Percentiles rank a stretch among this genome's conserved stretches.
Conservation (phyloP, 2,113 vertebrate species). For the Condylura cristata region DNA sequence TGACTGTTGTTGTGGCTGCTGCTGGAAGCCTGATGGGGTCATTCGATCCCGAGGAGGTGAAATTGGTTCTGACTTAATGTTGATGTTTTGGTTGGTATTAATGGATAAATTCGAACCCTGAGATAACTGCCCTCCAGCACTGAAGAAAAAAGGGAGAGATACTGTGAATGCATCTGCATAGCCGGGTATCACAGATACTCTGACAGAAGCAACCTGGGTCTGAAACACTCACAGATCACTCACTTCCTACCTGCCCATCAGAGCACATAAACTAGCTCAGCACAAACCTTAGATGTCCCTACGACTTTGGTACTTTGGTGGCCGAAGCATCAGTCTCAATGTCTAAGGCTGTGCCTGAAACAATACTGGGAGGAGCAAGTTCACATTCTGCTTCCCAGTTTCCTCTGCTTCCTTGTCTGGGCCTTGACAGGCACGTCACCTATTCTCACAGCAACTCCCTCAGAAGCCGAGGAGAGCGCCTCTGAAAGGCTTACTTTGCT, state of each 20-base stretch:
- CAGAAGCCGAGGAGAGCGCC: not conserved
- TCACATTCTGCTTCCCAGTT: not conserved
- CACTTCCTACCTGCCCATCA: not conserved
- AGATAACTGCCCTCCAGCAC: slow-evolving; percentile 96
- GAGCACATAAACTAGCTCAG: not conserved
- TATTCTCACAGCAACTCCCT: not conserved
- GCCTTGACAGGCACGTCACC: not conserved
- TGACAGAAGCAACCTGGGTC: not conserved
- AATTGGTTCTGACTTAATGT: slow-evolving; percentile 98
- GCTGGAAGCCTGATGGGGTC: slow-evolving; percentile 93
- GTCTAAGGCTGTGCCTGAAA: not conserved
- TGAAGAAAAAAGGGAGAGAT: slow-evolving; percentile 75
- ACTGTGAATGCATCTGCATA: not conserved
- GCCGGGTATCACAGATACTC: too few species aligned
- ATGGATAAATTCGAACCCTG: slow-evolving; percentile 97
- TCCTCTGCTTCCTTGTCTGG: not conserved
- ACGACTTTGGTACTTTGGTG: not conserved
- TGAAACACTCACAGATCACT: not conserved
- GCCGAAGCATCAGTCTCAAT: not conserved
- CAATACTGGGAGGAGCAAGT: not conserved
- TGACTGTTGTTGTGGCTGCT: slow-evolving; percentile 77
- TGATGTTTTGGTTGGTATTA: slow-evolving; percentile 96
- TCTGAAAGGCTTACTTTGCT: not conserved
- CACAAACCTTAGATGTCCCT: not conserved
- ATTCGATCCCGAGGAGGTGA: slow-evolving; percentile 97